Base-by-base conservation (phyloP, 2,888 invertebrate genomes). In the Dryocosmus kuriphilus region DNA sequence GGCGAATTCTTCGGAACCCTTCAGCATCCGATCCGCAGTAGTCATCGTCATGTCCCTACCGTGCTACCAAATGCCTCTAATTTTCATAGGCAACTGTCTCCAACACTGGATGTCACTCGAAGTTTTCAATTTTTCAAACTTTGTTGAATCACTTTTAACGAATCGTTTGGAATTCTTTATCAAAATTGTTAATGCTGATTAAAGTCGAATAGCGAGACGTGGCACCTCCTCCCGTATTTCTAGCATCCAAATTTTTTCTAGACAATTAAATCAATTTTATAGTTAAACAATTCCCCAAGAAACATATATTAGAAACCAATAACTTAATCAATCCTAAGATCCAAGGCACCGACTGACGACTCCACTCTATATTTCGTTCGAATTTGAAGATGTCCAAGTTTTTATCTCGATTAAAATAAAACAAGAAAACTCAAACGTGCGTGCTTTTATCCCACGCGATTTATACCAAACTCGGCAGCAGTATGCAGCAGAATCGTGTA, bases 1-100 rank as follows among this genome's bases (percentile, higher is more conserved):
- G 88, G 90, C 91, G 84, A 89, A 91, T 91, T 91, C 91, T 87
- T 89, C 67, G 6, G 78, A 78, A 79, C 67, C 79, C 80, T 71
- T 51, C 51, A 71, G 51, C 71, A n/a, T 71, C 51, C 30, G 30
- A 51, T 46, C 46, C 32, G 30, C 71, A 51, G 71, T 71, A 82
- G 85, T 82, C 85, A 85, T 83, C 80, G 81, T 80, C 80, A 85
- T 86, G 86, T 84, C 83, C 83, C 86, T 85, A 82, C 85, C 80
- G 82, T 85, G 83, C 86, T 79, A 82, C 86, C 83, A 85, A 27
- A 71, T 51, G 30, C 71, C 51, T 71, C 19, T n/a, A 71, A 9
- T 71, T 71, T 71, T 51, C 30, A 57, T 22, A 2, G 7, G 24
- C 14, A 16, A 65, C 22, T 65, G 22, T 38, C 41, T 65, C 6